These are phyloP conservation scores for Spatulosminthurus flaviceps DNA, from an alignment of 2,888 invertebrate species.

Conservation along the genomic window DNA sequence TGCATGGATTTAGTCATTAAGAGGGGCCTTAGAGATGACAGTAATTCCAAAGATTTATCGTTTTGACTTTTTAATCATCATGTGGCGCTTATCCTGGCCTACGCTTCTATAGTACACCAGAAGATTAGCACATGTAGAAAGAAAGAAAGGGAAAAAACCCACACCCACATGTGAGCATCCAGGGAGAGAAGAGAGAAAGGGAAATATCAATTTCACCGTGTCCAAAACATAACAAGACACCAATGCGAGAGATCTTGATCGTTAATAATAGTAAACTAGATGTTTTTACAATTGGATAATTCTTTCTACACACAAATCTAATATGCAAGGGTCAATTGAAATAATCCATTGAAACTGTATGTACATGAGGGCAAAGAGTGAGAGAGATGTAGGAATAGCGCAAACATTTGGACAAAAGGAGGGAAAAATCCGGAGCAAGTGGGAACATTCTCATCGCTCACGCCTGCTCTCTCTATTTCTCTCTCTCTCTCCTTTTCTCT, in stretches of 20 bases:
- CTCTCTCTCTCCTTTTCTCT: too few species aligned
- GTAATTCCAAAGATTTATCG: slow-evolving; percentile 61
- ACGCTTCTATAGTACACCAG: slow-evolving; percentile 9
- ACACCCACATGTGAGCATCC: slow-evolving; percentile 9
- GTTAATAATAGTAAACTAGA: not conserved
- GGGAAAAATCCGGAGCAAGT: slow-evolving; percentile 48
- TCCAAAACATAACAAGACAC: slow-evolving; percentile 42
- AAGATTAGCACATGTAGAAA: slow-evolving; percentile 25
- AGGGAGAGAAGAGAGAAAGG: not conserved
- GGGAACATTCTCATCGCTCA: slow-evolving; percentile 54
- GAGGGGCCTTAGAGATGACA: slow-evolving; percentile 49
- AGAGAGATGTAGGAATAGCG: slow-evolving; percentile 12
- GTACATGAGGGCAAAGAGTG: too few species aligned
- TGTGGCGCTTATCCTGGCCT: too few species aligned
- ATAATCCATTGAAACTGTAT: too few species aligned
- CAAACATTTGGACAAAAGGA: slow-evolving; percentile 32
- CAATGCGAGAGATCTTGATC: not conserved
- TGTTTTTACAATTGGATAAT: not conserved
- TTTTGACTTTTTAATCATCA: slow-evolving; percentile 61
- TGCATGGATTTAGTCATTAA: slow-evolving; percentile 54
- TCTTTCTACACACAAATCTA: not conserved
- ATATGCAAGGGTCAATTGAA: too few species aligned
- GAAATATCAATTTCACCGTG: slow-evolving; percentile 32
- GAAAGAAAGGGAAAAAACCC: not conserved
- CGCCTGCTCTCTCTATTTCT: too few species aligned